Evolutionary conservation across 2,888 invertebrate species (phyloP).

Genomic region (Apantesis nais): DNA sequence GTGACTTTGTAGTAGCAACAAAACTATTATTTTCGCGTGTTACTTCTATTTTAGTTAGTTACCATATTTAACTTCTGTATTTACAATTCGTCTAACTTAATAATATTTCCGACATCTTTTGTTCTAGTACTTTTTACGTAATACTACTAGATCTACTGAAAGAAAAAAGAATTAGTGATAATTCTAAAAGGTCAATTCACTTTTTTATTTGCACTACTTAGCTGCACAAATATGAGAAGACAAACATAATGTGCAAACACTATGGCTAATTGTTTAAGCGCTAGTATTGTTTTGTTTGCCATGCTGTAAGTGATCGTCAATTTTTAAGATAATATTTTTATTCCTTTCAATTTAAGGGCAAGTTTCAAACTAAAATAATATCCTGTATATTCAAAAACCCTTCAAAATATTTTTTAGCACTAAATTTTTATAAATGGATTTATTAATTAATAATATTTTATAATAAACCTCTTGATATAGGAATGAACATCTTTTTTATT

Average conservation of each 20-base stretch:
- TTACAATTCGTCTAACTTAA: not conserved
- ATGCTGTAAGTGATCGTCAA: conserved; percentile 17
- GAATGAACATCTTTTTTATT: too few species aligned
- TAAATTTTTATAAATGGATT: too few species aligned
- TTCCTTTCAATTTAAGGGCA: not conserved
- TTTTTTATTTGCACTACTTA: conserved; percentile 23
- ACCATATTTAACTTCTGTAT: not conserved
- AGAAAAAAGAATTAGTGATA: not conserved
- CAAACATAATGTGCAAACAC: conserved; percentile 39
- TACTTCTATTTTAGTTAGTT: not conserved
- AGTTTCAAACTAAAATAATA: not conserved
- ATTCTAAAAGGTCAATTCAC: not conserved
- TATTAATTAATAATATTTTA: too few species aligned
- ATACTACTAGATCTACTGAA: not conserved
- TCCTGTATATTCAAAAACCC: too few species aligned
- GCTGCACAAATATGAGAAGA: conserved; percentile 37
- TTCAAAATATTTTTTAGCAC: not conserved
- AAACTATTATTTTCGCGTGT: too few species aligned
- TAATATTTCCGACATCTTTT: not conserved
- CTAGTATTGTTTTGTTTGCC: conserved; percentile 41
- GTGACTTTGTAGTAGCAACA: not conserved
- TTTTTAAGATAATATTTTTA: not conserved
- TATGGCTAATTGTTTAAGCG: conserved; percentile 36
- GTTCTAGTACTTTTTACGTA: not conserved
- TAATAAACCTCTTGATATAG: too few species aligned